Evolutionary conservation across 2,113 vertebrate genomes (phyloP), one percentile per base, ranked within the genome.

Genomic region (Pelecanus crispus): DNA sequence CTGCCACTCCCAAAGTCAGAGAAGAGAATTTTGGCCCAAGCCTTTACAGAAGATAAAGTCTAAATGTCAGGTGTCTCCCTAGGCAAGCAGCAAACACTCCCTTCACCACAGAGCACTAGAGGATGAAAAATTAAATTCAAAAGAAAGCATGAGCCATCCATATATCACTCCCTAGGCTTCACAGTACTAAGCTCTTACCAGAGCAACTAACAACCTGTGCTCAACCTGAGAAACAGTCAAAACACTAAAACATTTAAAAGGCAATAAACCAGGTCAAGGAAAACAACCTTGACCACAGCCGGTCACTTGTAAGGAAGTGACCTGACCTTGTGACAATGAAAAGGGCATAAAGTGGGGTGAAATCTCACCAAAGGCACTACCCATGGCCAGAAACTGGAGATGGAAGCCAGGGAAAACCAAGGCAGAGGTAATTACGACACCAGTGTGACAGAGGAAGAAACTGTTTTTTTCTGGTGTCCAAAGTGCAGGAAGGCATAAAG

Each of bases 121-220:
- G 92, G 89, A 97, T 97, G 97, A 96, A 97, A 95, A 97, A 94
- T 97, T 95, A 95, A 97, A 97, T 96, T 89, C 92, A 95, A 91
- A 96, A 91, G 96, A 94, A 95, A 94, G 86, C 94, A 92, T 91
- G 96, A 97, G 68, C 94, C 58, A 47, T 97, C 78, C 91, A 96
- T 96, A 95, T 90, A 96, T 96, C 95, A 95, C 91, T 95, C 96
- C 74, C 86, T 91, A 80, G 86, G 86, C 89, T 96, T 89, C 81
- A 5, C 81, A 82, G 93, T 85, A 42, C 91, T 89, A 91, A 86
- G 65, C 91, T 91, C 95, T 91, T 94, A 91, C 40, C 78, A 77
- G 78, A 31, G 81, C 86, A 95, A 92, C 92, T 94, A 97, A 95
- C 84, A 96, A 73, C 79, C 78, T 95, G 62, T 50, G 86, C 59